Evolutionary conservation across 2,888 invertebrate species (phyloP), one percentile per base, ranked within the genome.

Genomic region (Ptilodon capucinus): DNA sequence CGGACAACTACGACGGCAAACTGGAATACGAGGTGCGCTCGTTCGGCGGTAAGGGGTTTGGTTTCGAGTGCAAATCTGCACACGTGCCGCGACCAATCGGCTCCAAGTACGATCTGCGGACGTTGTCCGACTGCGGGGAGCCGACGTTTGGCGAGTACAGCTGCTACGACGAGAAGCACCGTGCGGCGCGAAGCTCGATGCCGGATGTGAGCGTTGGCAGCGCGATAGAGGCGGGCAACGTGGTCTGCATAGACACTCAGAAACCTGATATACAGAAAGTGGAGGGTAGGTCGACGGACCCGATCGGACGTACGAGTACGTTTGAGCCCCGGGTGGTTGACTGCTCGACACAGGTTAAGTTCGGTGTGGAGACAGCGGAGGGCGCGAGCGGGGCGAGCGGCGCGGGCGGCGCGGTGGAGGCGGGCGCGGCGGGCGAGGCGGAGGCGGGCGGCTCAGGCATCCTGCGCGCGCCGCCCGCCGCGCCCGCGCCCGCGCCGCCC

Each of bases 81-180:
- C 92, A 92, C 61, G 92, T 91, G 57, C 91, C 92, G 34, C 86
- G 87, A 28, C 80, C 79, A 39, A 74, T 78, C 1, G 78, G 87
- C 34, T 91, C 91, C 4, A 91, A 91, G 61, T 91, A 82, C 47
- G 91, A 91, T 64, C 75, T 91, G 64, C 79, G 91, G 75, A 89
- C 91, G 73, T 85, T 91, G 63, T 91, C 92, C 14, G 92, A 92
- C 57, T 91, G 91, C 56, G 92, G 91, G 17, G 91, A 91, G 66
- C 91, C 91, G 2, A 90, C 89, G 2, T 92, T 93, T 55, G 94
- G 93, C 5, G 94, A 94, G 73, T 94, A 94, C 70, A 94, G 93
- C 75, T 94, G 93, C 71, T 93, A 93, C 57, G 93, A 93, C 54
- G 93, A 93, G 67, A 93, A 93, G 59, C 92, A 91, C 56, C 81